Base-by-base conservation (phyloP, 2,797 vertebrate genomes). In the Rhabdophis nuchalis region DNA sequence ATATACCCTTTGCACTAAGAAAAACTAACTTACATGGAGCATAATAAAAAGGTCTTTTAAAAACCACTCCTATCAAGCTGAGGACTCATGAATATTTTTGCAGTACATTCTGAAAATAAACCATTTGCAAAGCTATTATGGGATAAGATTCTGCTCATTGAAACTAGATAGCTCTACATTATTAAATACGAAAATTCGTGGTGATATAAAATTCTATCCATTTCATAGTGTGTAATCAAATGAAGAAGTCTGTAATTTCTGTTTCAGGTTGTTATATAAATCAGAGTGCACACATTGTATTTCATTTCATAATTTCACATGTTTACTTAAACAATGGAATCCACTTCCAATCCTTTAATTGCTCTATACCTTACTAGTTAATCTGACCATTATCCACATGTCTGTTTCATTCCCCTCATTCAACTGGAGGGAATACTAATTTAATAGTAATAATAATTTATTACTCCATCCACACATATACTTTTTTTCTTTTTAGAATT, bases 401-500 rank as follows among this genome's bases (percentile, higher is more conserved):
- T 64, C 7, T 77, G 1, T 82, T 82, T 87, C 12, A 0, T 88
- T 41, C 13, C 8, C 32, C 16, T 41, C 18, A 52, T 60, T n/a
- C 9, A 91, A 20, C 25, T 13, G 7, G 60, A 9, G 20, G 25
- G 36, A 77, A 41, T 23, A 23, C 18, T 77, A 0, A 36, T 36
- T 46, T n/a, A n/a, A n/a, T n/a, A n/a, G n/a, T n/a, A n/a, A n/a
- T n/a, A n/a, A n/a, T n/a, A 61, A 54, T 54, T 7, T 56, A 32
- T 23, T 82, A 82, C 9, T 46, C 72, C 20, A 82, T 46, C 1
- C 18, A 13, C 4, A 4, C 29, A 29, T 20, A 8, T 1, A 2
- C 14, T 41, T 50, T 1, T 36, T 60, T 0, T 94, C 90, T 95
- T 58, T 18, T 29, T 93, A 93, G 95, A 92, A 91, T 92, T 92